Conservation (phyloP, 2,888 invertebrate genomes). For the Drosophila stalkeri region DNA sequence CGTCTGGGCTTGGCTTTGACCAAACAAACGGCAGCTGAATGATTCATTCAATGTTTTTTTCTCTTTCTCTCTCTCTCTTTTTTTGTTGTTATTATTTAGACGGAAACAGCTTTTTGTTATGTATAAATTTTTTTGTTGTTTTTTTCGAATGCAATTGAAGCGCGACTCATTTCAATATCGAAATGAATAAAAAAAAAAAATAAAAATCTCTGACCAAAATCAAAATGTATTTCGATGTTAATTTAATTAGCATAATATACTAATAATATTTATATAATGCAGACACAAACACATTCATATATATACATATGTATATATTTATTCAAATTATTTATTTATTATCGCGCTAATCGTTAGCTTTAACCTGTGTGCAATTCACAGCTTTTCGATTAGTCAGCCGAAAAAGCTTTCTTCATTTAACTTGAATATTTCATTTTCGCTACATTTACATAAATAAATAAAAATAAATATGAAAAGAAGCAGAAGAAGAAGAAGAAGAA, state of each 20-base stretch:
- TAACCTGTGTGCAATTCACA: constrained; percentile 7
- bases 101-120: constrained; percentile 31
- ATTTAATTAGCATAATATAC: constrained; percentile 12
- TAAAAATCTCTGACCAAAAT: background rate
- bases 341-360: constrained; percentile 9
- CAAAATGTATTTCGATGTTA: constrained; percentile 5
- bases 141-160: constrained; percentile 32
- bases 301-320: background rate
- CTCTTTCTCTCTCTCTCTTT: background rate
- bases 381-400: constrained; percentile 70
- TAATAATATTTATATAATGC: constrained; percentile 9
- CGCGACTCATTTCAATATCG: constrained; percentile 35
- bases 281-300: background rate
- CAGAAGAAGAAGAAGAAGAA: background rate
- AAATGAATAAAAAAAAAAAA: background rate
- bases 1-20: constrained; percentile 22
- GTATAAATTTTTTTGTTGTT: constrained; percentile 4
- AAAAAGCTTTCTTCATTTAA: constrained; percentile 1
- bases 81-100: constrained; percentile 9
- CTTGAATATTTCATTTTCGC: background rate
- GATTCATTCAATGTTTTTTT: constrained; percentile 25
- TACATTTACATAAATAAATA: background rate
- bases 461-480: background rate
- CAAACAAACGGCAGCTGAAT: constrained; percentile 32
- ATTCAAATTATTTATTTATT: constrained; percentile 6